Evolutionary conservation across 1,140 invertebrate species (phyloP).

Genomic region (Holcopasites calliopsidis): DNA sequence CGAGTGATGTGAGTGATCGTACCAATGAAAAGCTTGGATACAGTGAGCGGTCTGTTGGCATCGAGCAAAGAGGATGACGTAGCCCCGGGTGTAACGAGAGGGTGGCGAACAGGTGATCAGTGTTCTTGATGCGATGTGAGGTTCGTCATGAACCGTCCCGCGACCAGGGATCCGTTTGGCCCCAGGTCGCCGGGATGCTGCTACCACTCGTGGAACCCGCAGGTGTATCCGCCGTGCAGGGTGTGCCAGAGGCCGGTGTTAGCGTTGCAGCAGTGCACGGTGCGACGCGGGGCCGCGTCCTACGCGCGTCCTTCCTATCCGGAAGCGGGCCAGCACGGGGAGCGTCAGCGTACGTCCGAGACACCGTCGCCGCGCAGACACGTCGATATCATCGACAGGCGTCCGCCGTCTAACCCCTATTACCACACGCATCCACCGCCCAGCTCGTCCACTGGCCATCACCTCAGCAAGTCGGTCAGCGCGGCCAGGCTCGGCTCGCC

Average conservation of each 20-base stretch:
- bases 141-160: constrained; percentile 78
- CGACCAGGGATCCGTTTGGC: constrained; percentile 77
- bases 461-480: constrained; percentile 69
- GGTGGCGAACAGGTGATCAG: constrained; percentile 21
- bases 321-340: constrained; percentile 40
- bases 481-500: constrained; percentile 70
- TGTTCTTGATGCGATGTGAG: constrained; percentile 73
- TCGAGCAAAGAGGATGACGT: constrained; percentile 15
- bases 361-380: constrained; percentile 52
- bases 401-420: constrained; percentile 66
- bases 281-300: constrained; percentile 39
- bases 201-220: constrained; percentile 76
- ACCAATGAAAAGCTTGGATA: not conserved
- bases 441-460: constrained; percentile 54
- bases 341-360: constrained; percentile 55
- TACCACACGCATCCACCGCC: constrained; percentile 73
- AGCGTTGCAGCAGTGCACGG: constrained; percentile 68
- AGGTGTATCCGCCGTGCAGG: constrained; percentile 71
- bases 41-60: not conserved
- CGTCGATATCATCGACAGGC: constrained; percentile 53
- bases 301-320: constrained; percentile 49
- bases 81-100: constrained; percentile 9
- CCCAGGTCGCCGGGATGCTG: constrained; percentile 78
- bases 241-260: constrained; percentile 72
- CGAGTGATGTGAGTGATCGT: not conserved